Evolutionary conservation across 2,113 vertebrate species (phyloP).

Genomic region (Hoplias malabaricus): DNA sequence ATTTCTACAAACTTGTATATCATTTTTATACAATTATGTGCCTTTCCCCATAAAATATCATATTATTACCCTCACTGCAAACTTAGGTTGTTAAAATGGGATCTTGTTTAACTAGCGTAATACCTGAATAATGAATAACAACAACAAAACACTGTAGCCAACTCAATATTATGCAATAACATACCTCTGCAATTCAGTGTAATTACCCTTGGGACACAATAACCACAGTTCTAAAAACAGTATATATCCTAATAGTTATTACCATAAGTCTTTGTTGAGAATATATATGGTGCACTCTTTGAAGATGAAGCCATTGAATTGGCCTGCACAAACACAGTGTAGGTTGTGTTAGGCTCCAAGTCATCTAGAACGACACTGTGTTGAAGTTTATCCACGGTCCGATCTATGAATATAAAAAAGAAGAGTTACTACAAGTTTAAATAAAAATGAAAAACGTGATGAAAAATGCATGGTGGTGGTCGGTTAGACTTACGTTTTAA

Average conservation of each 20-base stretch:
- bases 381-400: slow-evolving; percentile 1
- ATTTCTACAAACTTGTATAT: too few relatives aligned
- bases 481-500: neutral
- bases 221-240: neutral
- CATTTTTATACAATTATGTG: too few relatives aligned
- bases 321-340: slow-evolving; percentile 1
- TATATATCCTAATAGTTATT: neutral
- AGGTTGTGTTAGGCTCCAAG: slow-evolving; percentile 20
- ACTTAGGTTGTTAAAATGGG: too few relatives aligned
- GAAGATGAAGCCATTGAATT: slow-evolving; percentile 9
- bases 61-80: too few relatives aligned
- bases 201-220: too few relatives aligned
- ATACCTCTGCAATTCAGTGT: too few relatives aligned
- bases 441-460: neutral
- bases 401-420: slow-evolving; percentile 22
- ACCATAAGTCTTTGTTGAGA: slow-evolving; percentile 21
- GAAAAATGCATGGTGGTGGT: neutral
- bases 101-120: too few relatives aligned
- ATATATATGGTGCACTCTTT: neutral
- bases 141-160: too few relatives aligned
- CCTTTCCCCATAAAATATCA: too few relatives aligned
- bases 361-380: slow-evolving; percentile 8
- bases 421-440: neutral
- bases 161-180: too few relatives aligned
- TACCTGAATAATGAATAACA: too few relatives aligned